Percentiles rank a stretch among this genome's conserved stretches.
phyloP scores from a whole-genome alignment of 2,113 vertebrate genomes.

The Notiomystis cincta region DNA sequence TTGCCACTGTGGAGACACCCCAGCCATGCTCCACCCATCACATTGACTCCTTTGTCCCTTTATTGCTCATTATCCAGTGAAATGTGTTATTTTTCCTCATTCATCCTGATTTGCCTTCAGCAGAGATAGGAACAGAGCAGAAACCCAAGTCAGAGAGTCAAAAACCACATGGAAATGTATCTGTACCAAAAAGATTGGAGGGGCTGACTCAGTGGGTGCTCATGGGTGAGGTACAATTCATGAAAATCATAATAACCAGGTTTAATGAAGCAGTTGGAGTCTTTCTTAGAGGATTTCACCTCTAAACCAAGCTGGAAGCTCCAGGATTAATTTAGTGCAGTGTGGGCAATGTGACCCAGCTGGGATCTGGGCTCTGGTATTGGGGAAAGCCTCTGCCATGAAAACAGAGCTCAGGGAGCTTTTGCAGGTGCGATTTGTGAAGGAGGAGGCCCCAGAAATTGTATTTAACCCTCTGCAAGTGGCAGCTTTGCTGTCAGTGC shows the following conservation, averaged over 20 bases:
- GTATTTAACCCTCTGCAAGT: neutral
- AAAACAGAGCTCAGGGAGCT: neutral
- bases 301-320: neutral
- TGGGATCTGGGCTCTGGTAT: neutral
- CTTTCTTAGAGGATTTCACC: neutral
- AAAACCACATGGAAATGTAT: neutral
- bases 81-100: neutral
- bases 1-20: neutral
- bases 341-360: neutral
- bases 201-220: neutral
- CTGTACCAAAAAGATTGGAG: neutral
- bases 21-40: conserved; percentile 30
- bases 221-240: neutral
- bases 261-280: neutral
- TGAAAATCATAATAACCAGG: neutral
- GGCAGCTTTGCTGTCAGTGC: accelerated
- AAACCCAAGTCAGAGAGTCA: neutral
- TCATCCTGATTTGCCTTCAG: neutral
- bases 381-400: neutral
- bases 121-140: neutral
- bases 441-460: neutral
- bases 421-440: neutral
- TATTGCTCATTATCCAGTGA: neutral
- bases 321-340: neutral
- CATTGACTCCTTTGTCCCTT: neutral